These are phyloP conservation scores for Tetramorium simillimum DNA, from an alignment of 1,140 invertebrate species.

Conservation along the genomic window DNA sequence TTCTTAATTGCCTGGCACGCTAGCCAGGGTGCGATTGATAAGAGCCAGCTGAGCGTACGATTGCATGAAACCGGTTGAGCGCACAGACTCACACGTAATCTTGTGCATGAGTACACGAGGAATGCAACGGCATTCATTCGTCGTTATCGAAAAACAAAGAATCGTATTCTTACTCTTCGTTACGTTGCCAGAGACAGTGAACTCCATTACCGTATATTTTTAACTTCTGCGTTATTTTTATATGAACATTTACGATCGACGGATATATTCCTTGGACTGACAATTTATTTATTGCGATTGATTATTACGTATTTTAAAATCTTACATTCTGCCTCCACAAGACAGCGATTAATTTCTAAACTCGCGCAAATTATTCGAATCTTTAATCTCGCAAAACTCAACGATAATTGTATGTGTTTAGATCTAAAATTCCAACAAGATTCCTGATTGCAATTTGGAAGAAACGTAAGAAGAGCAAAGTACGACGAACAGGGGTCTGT, in stretches of 20 bases:
- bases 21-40: not conserved
- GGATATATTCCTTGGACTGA: not conserved
- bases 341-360: not conserved
- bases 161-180: not conserved
- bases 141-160: not conserved
- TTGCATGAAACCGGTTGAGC: not conserved
- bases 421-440: not conserved
- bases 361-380: not conserved
- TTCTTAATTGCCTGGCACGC: not conserved
- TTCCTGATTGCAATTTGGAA: not conserved
- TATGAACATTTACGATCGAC: not conserved
- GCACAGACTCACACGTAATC: constrained; percentile 5
- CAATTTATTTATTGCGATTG: not conserved
- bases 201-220: not conserved
- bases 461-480: not conserved
- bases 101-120: not conserved
- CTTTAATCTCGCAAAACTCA: not conserved
- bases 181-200: not conserved
- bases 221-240: not conserved
- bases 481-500: not conserved
- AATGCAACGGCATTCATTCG: not conserved
- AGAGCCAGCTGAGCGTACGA: not conserved
- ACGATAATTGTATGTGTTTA: not conserved
- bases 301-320: not conserved
- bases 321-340: not conserved